Evolutionary conservation across 2,888 invertebrate species (phyloP).

Genomic region (Synergus umbraculus): DNA sequence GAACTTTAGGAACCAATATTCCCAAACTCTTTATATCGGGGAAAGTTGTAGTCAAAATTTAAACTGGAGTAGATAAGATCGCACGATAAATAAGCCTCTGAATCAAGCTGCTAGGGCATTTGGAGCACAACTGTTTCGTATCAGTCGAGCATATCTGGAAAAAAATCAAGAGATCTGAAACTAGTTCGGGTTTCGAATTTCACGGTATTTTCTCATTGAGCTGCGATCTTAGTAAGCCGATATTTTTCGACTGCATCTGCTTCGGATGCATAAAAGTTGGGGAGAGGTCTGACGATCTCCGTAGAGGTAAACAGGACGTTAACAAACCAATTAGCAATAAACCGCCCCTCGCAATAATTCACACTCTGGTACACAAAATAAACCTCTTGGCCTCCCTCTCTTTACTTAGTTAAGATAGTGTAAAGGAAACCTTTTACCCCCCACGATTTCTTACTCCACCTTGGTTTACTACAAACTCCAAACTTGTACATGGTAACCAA

Average conservation of each 20-base stretch:
- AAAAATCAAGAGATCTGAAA: slow-evolving; percentile 25
- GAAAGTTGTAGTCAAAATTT: slow-evolving; percentile 1
- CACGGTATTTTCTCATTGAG: slow-evolving; percentile 23
- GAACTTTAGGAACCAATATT: background rate
- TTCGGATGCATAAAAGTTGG: slow-evolving; percentile 3
- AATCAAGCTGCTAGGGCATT: background rate
- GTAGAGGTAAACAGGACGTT: slow-evolving; percentile 67
- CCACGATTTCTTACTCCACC: background rate
- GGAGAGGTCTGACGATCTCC: slow-evolving; percentile 42
- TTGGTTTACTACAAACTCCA: background rate
- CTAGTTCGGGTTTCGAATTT: slow-evolving; percentile 28
- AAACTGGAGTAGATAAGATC: slow-evolving; percentile 10
- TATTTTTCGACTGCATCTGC: slow-evolving; percentile 20
- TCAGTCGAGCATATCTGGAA: slow-evolving; percentile 4
- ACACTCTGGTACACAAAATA: slow-evolving; percentile 57
- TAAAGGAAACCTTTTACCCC: background rate
- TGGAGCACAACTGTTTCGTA: slow-evolving; percentile 20
- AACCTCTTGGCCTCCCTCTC: background rate
- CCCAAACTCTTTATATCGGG: background rate
- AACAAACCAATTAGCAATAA: slow-evolving; percentile 75
- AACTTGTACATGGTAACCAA: background rate
- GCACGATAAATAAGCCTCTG: background rate
- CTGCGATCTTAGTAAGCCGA: slow-evolving; percentile 19
- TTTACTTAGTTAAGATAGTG: background rate
- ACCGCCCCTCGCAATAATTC: slow-evolving; percentile 68